phyloP scores from a whole-genome alignment of 2,113 vertebrate genomes.

The Xenopus laevis region DNA sequence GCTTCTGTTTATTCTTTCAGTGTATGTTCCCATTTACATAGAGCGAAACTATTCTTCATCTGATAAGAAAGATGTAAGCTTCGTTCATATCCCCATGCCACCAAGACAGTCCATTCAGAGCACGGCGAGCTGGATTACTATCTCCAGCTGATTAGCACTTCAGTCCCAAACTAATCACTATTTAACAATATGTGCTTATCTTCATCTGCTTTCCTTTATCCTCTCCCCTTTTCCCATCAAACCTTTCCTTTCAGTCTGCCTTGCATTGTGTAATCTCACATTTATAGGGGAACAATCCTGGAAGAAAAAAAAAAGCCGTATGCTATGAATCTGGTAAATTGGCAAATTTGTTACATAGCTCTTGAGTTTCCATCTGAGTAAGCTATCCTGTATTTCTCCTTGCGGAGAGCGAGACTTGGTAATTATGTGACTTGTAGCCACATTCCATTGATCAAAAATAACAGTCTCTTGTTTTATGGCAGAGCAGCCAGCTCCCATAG shows the following conservation, averaged over 20 bases:
- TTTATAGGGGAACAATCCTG: background rate
- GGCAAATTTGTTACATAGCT: background rate
- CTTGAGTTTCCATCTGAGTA: background rate
- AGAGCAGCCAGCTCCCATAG: background rate
- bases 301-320: background rate
- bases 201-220: constrained; percentile 11
- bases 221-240: background rate
- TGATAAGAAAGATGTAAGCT: constrained; percentile 29
- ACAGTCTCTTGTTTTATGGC: background rate
- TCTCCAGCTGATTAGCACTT: constrained; percentile 2
- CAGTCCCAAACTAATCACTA: constrained; percentile 20
- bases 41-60: background rate
- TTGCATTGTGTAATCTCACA: constrained; percentile 6
- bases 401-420: background rate
- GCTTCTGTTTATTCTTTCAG: background rate
- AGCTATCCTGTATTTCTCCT: background rate
- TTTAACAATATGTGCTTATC: constrained; percentile 36
- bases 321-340: background rate
- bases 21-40: background rate
- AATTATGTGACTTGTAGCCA: background rate
- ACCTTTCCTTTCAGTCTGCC: constrained; percentile 9
- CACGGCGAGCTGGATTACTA: background rate
- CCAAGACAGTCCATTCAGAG: constrained; percentile 9
- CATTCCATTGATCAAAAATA: background rate
- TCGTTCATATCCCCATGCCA: constrained; percentile 7